Conservation (phyloP, 2,113 vertebrate genomes). For the Oryzias celebensis region DNA sequence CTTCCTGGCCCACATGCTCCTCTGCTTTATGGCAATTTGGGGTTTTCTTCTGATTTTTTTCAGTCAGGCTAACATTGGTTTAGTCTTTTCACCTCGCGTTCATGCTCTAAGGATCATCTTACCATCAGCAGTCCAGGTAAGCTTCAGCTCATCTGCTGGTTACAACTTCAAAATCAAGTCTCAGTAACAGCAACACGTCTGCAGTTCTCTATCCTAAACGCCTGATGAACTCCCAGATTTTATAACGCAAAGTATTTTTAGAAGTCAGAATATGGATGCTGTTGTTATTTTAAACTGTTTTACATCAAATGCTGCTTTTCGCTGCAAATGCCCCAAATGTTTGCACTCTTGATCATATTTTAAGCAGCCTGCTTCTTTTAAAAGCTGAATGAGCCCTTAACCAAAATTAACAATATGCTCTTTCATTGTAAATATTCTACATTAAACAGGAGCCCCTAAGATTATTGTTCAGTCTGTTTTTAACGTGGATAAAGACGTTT, state of each 20-base stretch:
- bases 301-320: constrained; percentile 39
- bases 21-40: constrained; percentile 46
- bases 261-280: constrained; percentile 8
- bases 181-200: constrained; percentile 34
- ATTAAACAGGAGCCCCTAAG: too few relatives aligned
- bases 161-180: constrained; percentile 28
- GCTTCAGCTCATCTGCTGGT: constrained; percentile 36
- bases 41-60: constrained; percentile 37
- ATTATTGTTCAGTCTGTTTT: too few relatives aligned
- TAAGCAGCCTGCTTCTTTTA: constrained; percentile 20
- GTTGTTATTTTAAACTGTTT: constrained; percentile 3
- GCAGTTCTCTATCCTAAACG: constrained; percentile 19
- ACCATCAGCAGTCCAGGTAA: constrained; percentile 36
- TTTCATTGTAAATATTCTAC: too few relatives aligned
- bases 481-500: too few relatives aligned
- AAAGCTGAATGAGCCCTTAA: constrained; percentile 10
- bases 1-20: constrained; percentile 36
- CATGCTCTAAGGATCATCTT: constrained; percentile 37
- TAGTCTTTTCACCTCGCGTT: constrained; percentile 36
- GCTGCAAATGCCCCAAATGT: constrained; percentile 35
- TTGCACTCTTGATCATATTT: constrained; percentile 31
- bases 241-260: constrained; percentile 56
- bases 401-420: too few relatives aligned
- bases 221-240: constrained; percentile 41
- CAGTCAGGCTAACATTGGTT: constrained; percentile 21